A percentile compares a stretch with the other conserved stretches of the same genome.
Evolutionary conservation across 1,140 invertebrate genomes (phyloP).

Genomic region (Drosophila ercepeae): DNA sequence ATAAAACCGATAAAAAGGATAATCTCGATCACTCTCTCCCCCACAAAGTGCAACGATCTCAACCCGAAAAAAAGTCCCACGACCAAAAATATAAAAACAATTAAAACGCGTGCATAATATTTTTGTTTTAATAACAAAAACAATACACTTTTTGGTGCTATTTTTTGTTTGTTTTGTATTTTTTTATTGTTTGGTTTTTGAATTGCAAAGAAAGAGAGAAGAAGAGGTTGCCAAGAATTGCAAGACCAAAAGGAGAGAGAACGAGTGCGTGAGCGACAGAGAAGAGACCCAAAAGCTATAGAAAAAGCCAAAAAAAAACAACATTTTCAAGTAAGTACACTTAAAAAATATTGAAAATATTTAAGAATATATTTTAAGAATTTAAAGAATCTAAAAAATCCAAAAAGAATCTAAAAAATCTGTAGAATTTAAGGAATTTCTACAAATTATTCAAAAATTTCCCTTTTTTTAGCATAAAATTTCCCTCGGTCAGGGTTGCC

Average conservation of each 20-base stretch:
- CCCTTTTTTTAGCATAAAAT: neutral
- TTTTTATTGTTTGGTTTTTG: conserved; percentile 35
- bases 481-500: neutral
- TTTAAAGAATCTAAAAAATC: neutral
- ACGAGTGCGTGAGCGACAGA: conserved; percentile 13
- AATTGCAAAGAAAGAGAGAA: conserved; percentile 12
- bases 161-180: conserved; percentile 31
- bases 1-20: neutral
- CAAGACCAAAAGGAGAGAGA: conserved; percentile 3
- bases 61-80: conserved; percentile 22
- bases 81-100: conserved; percentile 22
- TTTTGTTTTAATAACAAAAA: conserved; percentile 3
- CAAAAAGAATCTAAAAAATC: neutral
- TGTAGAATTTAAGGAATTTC: neutral
- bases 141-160: conserved; percentile 16
- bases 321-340: conserved; percentile 41
- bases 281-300: conserved; percentile 16
- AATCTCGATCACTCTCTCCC: neutral
- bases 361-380: neutral
- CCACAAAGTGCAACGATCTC: conserved; percentile 36
- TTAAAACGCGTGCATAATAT: conserved; percentile 41
- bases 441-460: too few relatives aligned
- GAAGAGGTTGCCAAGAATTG: conserved; percentile 27
- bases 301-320: neutral
- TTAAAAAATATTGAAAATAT: neutral